Evolutionary conservation across 1,140 invertebrate species (phyloP), one percentile per base, ranked within the genome.

Genomic region (Monomorium pharaonis): DNA sequence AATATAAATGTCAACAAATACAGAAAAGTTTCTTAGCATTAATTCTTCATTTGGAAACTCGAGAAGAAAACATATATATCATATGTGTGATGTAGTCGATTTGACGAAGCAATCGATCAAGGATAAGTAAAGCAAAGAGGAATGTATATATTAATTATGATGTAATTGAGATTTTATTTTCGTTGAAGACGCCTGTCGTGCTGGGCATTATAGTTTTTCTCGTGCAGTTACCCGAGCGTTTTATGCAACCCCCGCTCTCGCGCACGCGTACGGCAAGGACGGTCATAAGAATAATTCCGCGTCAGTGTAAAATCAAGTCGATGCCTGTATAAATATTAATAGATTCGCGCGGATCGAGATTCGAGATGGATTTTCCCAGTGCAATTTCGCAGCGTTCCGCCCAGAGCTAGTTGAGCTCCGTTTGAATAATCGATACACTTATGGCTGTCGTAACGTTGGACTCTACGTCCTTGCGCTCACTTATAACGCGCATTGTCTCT

Each of bases 351-450:
- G 56, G 30, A 63, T 83, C 18, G 58, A 14, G 65, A 86, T 74
- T 86, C 85, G n/a, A n/a, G n/a, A 83, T 83, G 85, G 78, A 60
- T 63, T 70, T 70, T 80, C 44, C 37, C 42, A 44, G 54, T 18
- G 44, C 65, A 62, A 33, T 60, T 37, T 70, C 54, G 67, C 63
- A 47, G 3, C 42, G 24, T 58, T 56, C 33, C 49, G 70, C 18
- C 47, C 47, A 37, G 42, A 62, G 51, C 30, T 54, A 44, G 63
- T 4, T 27, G 56, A 65, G 63, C 37, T 65, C 14, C 63, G 49
- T 65, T 65, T 76, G 85, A 75, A 76, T 76, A 84, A 86, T 76
- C 80, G 80, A 83, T 83, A 83, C 18, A 84, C n/a, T 65, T 86
- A 72, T 67, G 54, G 14, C 44, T 51, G 58, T 65, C 44, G 77